Conservation (phyloP, 2,797 vertebrate species). For the Sebastes elongatus region DNA sequence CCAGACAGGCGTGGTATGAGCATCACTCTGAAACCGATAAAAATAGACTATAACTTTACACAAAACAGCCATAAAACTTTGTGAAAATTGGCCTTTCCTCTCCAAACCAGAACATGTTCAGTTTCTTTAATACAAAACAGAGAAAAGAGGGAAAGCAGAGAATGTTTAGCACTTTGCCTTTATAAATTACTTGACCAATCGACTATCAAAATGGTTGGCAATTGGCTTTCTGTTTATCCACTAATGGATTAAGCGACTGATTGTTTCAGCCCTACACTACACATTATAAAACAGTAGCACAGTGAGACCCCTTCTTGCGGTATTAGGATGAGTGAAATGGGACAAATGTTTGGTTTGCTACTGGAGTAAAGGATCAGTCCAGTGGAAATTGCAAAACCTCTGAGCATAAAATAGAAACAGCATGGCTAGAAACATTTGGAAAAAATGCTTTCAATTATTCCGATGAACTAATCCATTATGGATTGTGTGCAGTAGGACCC, state of each 20-base stretch:
- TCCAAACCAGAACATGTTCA: too few relatives aligned
- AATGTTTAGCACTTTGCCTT: too few relatives aligned
- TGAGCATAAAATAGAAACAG: background rate
- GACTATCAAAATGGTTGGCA: too few relatives aligned
- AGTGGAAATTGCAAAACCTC: background rate
- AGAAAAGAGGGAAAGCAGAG: too few relatives aligned
- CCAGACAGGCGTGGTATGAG: background rate
- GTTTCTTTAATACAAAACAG: too few relatives aligned
- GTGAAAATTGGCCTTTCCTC: background rate
- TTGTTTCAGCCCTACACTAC: too few relatives aligned
- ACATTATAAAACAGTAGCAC: too few relatives aligned
- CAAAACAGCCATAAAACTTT: background rate
- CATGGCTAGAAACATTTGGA: background rate
- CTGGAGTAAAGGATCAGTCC: background rate
- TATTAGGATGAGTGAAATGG: background rate
- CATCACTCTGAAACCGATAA: background rate
- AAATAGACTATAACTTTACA: background rate
- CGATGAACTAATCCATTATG: background rate
- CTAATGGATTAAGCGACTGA: too few relatives aligned
- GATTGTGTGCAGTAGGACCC: background rate
- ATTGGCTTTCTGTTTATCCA: too few relatives aligned
- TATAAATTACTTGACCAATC: too few relatives aligned
- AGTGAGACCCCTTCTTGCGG: too few relatives aligned
- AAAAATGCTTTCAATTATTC: background rate
- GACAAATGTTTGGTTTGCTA: background rate